Evolutionary conservation across 2,797 vertebrate species (phyloP).

Genomic region (Amblyraja radiata): DNA sequence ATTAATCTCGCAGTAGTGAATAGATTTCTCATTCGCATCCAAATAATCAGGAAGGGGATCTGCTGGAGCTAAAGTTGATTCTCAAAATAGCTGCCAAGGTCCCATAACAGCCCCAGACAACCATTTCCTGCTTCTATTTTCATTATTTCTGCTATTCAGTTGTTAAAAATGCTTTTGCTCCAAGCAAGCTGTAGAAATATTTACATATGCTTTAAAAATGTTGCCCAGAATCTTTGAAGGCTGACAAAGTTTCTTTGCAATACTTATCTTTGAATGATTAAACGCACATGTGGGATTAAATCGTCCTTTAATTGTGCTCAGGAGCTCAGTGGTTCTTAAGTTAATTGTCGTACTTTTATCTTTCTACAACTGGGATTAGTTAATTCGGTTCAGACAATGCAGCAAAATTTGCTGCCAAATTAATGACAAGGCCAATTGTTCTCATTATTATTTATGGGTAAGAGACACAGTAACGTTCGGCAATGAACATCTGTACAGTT

Average conservation of each 20-base stretch:
- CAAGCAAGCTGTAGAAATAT: neutral
- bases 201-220: neutral
- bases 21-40: neutral
- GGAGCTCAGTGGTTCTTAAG: neutral
- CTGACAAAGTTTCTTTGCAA: neutral
- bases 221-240: neutral
- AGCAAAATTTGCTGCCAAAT: neutral
- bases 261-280: neutral
- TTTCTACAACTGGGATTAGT: neutral
- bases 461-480: neutral
- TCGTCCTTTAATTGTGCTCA: neutral
- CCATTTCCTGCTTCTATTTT: neutral
- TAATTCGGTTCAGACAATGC: neutral
- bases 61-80: neutral
- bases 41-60: neutral
- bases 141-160: neutral
- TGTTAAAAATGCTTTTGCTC: neutral
- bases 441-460: neutral
- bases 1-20: neutral
- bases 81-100: too few species aligned
- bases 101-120: neutral
- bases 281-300: neutral
- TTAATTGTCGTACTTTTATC: neutral
- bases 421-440: neutral
- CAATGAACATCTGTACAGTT: neutral